A percentile compares a stretch with the other conserved stretches of the same genome.
Evolutionary conservation across 2,113 vertebrate species (phyloP).

Genomic region (Fukomys damarensis): DNA sequence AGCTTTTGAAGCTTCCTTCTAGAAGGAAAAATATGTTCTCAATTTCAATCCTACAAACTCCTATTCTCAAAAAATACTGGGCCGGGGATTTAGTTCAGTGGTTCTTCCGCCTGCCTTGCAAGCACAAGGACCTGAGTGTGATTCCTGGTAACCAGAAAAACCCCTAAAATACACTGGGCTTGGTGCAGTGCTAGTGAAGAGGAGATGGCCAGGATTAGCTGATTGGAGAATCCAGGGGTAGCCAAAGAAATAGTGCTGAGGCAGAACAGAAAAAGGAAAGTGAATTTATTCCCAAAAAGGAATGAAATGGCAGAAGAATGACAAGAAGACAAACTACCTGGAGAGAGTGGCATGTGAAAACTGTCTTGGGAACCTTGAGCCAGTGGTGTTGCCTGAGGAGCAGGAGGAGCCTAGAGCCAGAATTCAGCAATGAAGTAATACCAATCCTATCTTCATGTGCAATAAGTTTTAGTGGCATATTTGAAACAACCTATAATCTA

Average conservation of each 20-base stretch:
- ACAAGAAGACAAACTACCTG: neutral
- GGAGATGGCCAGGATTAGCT: neutral
- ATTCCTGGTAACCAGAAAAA: too few relatives aligned
- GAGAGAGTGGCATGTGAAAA: neutral
- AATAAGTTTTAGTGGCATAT: neutral
- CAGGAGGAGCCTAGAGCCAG: neutral
- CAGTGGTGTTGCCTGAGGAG: neutral
- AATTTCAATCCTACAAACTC: neutral
- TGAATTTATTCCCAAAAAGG: neutral
- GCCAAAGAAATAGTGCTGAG: neutral
- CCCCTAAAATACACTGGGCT: too few relatives aligned
- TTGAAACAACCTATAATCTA: neutral
- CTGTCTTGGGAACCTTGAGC: neutral
- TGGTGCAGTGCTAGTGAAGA: neutral
- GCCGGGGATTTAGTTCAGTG: too few relatives aligned
- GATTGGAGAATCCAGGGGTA: neutral
- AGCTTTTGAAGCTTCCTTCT: constrained; percentile 32
- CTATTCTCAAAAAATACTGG: constrained; percentile 23
- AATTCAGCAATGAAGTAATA: neutral
- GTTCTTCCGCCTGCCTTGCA: too few relatives aligned
- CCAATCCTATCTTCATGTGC: neutral
- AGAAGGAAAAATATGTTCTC: constrained; percentile 7
- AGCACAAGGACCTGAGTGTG: too few relatives aligned
- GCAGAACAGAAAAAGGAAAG: neutral
- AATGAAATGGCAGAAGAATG: neutral